Evolutionary conservation across 1,140 invertebrate species (phyloP), one percentile per base, ranked within the genome.

Genomic region (Grapholita molesta): DNA sequence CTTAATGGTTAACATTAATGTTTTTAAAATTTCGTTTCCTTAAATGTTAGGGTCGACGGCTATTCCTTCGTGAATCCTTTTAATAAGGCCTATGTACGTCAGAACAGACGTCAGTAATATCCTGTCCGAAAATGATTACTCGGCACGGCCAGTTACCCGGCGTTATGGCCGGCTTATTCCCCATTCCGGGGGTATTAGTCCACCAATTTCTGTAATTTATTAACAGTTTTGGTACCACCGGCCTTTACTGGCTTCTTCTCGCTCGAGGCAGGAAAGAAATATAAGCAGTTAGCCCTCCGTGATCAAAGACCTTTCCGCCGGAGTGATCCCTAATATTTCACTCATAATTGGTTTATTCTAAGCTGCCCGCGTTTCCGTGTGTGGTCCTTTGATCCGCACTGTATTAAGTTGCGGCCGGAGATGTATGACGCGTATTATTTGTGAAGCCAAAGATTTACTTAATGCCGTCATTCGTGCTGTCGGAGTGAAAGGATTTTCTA

Each of bases 331-430:
- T 89, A 91, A 91, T 91, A 91, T 91, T 91, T 91, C 87, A 88
- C 87, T 91, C 86, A 91, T 91, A 91, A 91, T 91, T 91, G 89
- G 89, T 91, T 91, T 91, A 91, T 91, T 88, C 89, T 91, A 91
- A 89, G 89, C 89, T 89, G 75, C 73, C 82, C 82, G 84, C 84
- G 80, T 81, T 86, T 85, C 87, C 86, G 86, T 91, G 82, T 90
- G 86, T 87, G 82, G 70, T 75, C 83, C 83, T 91, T 91, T 91
- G 89, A 91, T 91, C 89, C 88, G 84, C 83, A 87, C 70, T 91
- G 87, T 91, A 91, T 91, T 91, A 88, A 84, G 78, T 82, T 83
- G 85, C 84, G 81, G 72, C 74, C 71, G 68, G 79, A 88, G 85
- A 88, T 82, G 84, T 88, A 89, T 88, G 82, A 75, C 70, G 74